Percentiles rank a stretch among this genome's conserved stretches.
Conservation (phyloP, 64 coral and sea anemone genomes). For the Exaiptasia diaphana region DNA sequence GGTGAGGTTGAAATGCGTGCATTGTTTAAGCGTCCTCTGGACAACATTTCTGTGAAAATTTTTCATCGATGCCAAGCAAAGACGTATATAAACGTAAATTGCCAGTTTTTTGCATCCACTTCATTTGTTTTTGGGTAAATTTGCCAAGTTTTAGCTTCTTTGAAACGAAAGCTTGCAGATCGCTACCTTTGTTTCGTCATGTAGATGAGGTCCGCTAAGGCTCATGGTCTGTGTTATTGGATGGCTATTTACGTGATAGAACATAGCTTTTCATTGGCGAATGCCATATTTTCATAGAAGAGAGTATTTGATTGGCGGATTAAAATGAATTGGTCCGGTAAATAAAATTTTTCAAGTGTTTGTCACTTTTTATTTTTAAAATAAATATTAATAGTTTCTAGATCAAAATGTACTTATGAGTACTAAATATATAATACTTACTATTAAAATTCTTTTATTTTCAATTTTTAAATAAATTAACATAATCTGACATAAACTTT, state of each 20-base stretch:
- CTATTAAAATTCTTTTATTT: too few species aligned
- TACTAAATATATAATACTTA: too few species aligned
- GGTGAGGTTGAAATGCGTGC: slow-evolving; percentile 54
- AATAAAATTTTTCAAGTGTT: too few species aligned
- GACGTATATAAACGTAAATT: too few species aligned
- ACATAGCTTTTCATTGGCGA: not conserved
- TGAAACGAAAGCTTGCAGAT: slow-evolving; percentile 18
- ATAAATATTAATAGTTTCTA: too few species aligned
- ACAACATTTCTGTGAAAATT: not conserved
- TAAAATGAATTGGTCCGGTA: too few species aligned
- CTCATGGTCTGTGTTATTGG: slow-evolving; percentile 72
- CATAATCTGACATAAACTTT: too few species aligned
- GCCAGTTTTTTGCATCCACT: slow-evolving; percentile 13
- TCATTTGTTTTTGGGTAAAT: slow-evolving; percentile 31
- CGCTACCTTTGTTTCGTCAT: slow-evolving; percentile 72
- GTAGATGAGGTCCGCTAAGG: slow-evolving; percentile 37
- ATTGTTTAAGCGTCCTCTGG: not conserved
- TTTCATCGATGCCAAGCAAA: not conserved
- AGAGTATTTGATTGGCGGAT: not conserved
- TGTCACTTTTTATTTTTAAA: too few species aligned
- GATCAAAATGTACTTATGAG: too few species aligned
- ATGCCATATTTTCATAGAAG: not conserved
- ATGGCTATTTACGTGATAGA: not conserved
- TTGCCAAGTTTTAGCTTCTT: slow-evolving; percentile 60
- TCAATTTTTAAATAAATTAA: too few species aligned